These are phyloP conservation scores for Trididemnum clinides DNA, from an alignment of 23 tunicate species.

Conservation along the genomic window DNA sequence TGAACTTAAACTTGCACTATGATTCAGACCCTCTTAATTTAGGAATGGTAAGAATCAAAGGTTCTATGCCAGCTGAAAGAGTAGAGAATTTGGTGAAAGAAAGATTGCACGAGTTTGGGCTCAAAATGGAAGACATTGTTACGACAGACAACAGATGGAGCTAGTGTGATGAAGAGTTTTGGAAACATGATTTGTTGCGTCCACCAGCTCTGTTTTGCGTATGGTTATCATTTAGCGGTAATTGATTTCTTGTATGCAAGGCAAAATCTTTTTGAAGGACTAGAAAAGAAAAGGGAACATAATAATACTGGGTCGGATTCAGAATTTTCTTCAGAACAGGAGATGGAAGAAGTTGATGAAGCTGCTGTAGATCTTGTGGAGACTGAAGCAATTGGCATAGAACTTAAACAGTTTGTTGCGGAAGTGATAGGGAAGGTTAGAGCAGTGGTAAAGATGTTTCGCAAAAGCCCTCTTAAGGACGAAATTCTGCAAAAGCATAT, in stretches of 20 bases:
- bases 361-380: constrained; percentile 50
- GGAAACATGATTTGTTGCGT: constrained; percentile 55
- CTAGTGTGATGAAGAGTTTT: constrained; percentile 73
- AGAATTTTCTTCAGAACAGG: constrained; percentile 58
- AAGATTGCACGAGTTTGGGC: constrained; percentile 63
- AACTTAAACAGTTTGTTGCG: constrained; percentile 61
- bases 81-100: constrained; percentile 60
- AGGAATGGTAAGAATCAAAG: constrained; percentile 59
- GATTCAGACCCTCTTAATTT: constrained; percentile 41
- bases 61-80: constrained; percentile 53
- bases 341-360: constrained; percentile 55
- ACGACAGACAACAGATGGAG: constrained; percentile 74
- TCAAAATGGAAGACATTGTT: constrained; percentile 58
- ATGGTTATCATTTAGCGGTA: constrained; percentile 62
- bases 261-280: constrained; percentile 44
- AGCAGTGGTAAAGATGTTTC: constrained; percentile 48
- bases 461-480: constrained; percentile 50
- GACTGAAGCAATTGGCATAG: constrained; percentile 31
- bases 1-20: constrained; percentile 60
- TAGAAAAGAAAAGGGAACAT: constrained; percentile 14
- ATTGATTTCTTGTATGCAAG: constrained; percentile 61
- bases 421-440: constrained; percentile 59
- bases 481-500: constrained; percentile 72
- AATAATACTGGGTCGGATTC: constrained; percentile 39
- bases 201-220: constrained; percentile 61